phyloP scores from a whole-genome alignment of 2,888 invertebrate genomes.

The Mechanitis messenoides region DNA sequence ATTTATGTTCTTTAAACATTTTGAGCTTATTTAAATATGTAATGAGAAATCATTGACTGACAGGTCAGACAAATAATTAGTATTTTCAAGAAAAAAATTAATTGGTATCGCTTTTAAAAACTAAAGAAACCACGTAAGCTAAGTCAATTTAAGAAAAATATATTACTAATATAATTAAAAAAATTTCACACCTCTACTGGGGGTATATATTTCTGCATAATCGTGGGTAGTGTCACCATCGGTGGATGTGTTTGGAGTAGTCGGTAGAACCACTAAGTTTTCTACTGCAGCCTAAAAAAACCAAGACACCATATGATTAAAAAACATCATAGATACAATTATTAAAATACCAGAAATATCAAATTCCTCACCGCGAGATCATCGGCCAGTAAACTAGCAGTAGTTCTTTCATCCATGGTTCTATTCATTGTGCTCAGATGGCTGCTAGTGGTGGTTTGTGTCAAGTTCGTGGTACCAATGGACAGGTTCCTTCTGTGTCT shows the following conservation, averaged over 20 bases:
- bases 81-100: too few species aligned
- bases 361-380: conserved; percentile 71
- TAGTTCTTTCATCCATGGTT: conserved; percentile 77
- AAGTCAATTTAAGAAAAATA: too few species aligned
- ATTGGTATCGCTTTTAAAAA: too few species aligned
- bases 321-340: neutral
- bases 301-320: neutral
- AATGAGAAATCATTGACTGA: too few species aligned
- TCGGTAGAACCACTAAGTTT: conserved; percentile 69
- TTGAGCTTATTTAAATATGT: too few species aligned
- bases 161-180: conserved; percentile 31
- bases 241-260: conserved; percentile 79
- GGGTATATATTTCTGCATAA: conserved; percentile 96
- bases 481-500: conserved; percentile 68
- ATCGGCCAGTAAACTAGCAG: conserved; percentile 76
- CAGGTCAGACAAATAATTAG: too few species aligned
- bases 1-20: too few species aligned
- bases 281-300: conserved; percentile 69
- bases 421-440: conserved; percentile 70
- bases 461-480: conserved; percentile 66
- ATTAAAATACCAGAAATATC: neutral
- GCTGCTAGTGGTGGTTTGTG: conserved; percentile 49
- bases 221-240: conserved; percentile 87
- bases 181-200: conserved; percentile 81
- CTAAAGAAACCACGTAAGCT: too few species aligned